Evolutionary conservation across 2,888 invertebrate species (phyloP).

Genomic region (Drepana falcataria): DNA sequence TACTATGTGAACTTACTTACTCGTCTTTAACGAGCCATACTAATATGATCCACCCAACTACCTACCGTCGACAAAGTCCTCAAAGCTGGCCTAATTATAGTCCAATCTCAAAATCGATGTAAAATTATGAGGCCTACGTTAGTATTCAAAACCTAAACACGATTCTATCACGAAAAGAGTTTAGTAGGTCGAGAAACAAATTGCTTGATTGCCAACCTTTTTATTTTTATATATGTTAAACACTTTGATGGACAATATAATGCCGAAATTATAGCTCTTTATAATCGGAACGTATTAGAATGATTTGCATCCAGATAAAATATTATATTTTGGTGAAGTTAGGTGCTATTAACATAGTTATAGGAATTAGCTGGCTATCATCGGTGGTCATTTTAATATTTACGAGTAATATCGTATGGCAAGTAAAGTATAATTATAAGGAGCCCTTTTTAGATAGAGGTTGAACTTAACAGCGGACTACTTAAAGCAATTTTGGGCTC

Average conservation of each 20-base stretch:
- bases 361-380: slow-evolving; percentile 70
- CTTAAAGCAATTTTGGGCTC: slow-evolving; percentile 34
- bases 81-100: slow-evolving; percentile 24
- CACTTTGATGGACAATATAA: slow-evolving; percentile 78
- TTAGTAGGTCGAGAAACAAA: slow-evolving; percentile 74
- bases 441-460: slow-evolving; percentile 50
- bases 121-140: slow-evolving; percentile 42
- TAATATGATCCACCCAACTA: no score
- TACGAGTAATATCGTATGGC: slow-evolving; percentile 48
- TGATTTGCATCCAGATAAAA: slow-evolving; percentile 78
- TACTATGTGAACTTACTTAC: no score
- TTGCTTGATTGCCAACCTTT: slow-evolving; percentile 69
- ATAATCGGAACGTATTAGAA: slow-evolving; percentile 76
- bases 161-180: slow-evolving; percentile 60
- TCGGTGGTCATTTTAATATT: slow-evolving; percentile 70
- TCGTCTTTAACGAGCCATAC: no score
- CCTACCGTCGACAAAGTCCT: slow-evolving; percentile 3
- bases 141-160: slow-evolving; percentile 52
- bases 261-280: slow-evolving; percentile 75
- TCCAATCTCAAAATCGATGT: slow-evolving; percentile 36
- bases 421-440: slow-evolving; percentile 55
- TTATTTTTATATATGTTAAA: slow-evolving; percentile 76
- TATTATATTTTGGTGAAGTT: slow-evolving; percentile 74
- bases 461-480: slow-evolving; percentile 38
- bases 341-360: slow-evolving; percentile 77